phyloP scores from a whole-genome alignment of 2,113 vertebrate species.

The Pteruthius melanotis region DNA sequence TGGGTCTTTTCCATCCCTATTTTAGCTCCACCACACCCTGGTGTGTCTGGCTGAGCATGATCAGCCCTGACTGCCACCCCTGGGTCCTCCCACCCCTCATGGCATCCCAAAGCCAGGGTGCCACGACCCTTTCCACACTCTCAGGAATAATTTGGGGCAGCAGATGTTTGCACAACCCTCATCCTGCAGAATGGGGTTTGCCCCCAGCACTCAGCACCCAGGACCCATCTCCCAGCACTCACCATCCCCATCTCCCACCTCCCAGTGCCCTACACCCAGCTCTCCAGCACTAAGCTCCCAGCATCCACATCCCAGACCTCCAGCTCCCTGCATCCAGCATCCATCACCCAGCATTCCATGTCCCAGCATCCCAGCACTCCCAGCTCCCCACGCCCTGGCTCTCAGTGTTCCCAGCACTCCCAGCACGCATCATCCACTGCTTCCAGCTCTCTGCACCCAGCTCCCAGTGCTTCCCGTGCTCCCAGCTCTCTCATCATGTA shows the following conservation, averaged over 20 bases:
- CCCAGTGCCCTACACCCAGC: not conserved
- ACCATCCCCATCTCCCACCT: not conserved
- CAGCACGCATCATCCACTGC: not conserved
- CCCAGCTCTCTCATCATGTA: no score
- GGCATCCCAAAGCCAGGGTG: not conserved
- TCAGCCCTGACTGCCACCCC: not conserved
- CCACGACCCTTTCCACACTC: not conserved
- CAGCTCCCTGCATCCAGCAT: not conserved
- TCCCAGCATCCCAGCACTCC: not conserved
- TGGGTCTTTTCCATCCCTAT: not conserved
- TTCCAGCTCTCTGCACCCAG: not conserved
- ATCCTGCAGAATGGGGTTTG: not conserved
- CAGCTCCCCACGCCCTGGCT: not conserved
- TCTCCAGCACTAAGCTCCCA: not conserved
- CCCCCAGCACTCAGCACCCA: not conserved
- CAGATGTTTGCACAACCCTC: not conserved
- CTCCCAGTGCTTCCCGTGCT: not conserved
- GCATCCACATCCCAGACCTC: not conserved
- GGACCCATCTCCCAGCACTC: not conserved
- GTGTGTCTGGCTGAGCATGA: accelerated
- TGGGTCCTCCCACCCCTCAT: not conserved
- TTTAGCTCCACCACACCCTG: not conserved
- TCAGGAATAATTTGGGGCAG: not conserved
- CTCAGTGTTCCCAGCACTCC: not conserved
- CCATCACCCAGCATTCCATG: not conserved